Percentiles rank a stretch among this genome's conserved stretches.
Evolutionary conservation across 2,797 vertebrate species (phyloP).

Genomic region (Enteromius unitaeniatus): DNA sequence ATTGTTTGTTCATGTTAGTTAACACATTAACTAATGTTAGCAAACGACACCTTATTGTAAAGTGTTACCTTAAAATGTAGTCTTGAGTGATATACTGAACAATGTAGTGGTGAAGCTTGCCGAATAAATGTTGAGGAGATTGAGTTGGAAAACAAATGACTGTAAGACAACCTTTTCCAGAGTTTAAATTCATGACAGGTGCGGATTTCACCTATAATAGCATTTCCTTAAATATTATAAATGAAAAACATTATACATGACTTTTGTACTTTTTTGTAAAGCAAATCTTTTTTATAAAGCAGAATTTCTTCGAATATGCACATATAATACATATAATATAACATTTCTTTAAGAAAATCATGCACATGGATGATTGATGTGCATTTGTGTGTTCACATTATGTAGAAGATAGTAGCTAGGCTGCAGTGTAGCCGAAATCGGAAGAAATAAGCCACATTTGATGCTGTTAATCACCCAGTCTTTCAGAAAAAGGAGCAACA

Average conservation of each 20-base stretch:
- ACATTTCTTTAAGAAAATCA: not conserved
- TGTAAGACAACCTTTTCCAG: not conserved
- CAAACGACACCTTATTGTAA: too few relatives aligned
- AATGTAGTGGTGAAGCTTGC: not conserved
- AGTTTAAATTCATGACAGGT: not conserved
- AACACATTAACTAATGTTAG: too few relatives aligned
- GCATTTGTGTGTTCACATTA: not conserved
- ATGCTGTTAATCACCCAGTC: conserved; percentile 31
- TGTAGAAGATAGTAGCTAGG: conserved; percentile 3
- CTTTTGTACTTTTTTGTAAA: not conserved
- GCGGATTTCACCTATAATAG: not conserved
- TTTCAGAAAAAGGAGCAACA: conserved; percentile 26
- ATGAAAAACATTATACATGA: not conserved
- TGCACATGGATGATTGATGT: conserved; percentile 5
- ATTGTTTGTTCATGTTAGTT: too few relatives aligned
- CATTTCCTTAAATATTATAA: not conserved
- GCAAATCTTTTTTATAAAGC: not conserved
- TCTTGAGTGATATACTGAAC: not conserved
- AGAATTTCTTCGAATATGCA: not conserved
- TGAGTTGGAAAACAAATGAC: not conserved
- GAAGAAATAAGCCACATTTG: conserved; percentile 14
- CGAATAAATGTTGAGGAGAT: not conserved
- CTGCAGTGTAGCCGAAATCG: not conserved
- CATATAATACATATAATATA: too few relatives aligned
- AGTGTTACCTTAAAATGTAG: not conserved